phyloP scores from a whole-genome alignment of 2,113 vertebrate genomes.

The Puntigrus tetrazona region DNA sequence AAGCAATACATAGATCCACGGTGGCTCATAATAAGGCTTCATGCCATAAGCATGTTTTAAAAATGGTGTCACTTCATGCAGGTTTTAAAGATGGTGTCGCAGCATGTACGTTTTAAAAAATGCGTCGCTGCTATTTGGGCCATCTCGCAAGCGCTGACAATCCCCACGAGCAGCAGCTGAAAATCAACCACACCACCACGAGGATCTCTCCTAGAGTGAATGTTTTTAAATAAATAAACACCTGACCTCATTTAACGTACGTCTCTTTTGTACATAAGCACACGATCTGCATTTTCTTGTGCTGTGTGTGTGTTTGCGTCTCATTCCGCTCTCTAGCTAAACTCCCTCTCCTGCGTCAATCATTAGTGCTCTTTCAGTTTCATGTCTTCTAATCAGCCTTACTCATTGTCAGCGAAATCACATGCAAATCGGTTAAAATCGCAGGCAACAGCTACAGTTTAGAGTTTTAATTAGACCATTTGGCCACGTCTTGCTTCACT shows the following conservation, averaged over 20 bases:
- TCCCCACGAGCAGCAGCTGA: constrained; percentile 13
- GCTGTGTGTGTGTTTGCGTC: background rate
- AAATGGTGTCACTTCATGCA: constrained; percentile 14
- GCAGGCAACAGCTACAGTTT: background rate
- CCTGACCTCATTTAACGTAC: constrained; percentile 35
- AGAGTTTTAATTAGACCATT: constrained; percentile 8
- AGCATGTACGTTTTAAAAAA: constrained; percentile 50
- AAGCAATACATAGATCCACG: background rate
- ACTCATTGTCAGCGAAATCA: background rate
- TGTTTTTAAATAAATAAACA: constrained; percentile 45
- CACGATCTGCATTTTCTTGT: background rate
- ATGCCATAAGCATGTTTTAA: background rate
- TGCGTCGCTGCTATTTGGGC: constrained; percentile 33
- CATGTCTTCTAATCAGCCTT: constrained; percentile 17
- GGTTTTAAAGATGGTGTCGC: constrained; percentile 11
- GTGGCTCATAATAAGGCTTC: background rate
- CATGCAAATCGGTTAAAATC: background rate
- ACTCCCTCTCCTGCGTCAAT: background rate
- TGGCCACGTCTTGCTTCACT: background rate
- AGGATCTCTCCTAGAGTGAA: constrained; percentile 6
- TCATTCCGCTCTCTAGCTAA: background rate
- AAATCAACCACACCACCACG: background rate
- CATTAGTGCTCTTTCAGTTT: constrained; percentile 6
- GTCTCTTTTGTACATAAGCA: background rate
- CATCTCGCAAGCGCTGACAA: constrained; percentile 1